Base-by-base conservation (phyloP, 2,888 invertebrate genomes). In the Zaprionus obscuricornis region DNA sequence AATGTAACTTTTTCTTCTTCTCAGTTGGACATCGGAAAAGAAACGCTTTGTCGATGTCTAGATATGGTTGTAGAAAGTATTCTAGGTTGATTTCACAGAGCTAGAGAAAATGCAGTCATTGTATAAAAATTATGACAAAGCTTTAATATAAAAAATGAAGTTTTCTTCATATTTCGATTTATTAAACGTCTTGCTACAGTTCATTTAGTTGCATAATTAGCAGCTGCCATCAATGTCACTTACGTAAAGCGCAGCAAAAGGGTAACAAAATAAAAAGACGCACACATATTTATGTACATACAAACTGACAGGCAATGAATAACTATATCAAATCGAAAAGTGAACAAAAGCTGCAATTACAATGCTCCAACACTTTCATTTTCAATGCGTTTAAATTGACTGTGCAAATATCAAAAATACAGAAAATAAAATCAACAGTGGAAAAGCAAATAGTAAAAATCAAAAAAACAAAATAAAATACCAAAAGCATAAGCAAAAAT, bases 341-440 rank as follows among this genome's bases (percentile, higher is more conserved):
- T 57, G 52, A 81, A 66, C 70, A 74, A 72, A 55, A 40, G 51
- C 39, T 13, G 29, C 22, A 70, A 52, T 56, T 55, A 46, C 62
- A 67, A 40, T 39, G 56, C 50, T 65, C 42, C 58, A 58, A 72
- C 62, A 86, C 86, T 85, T 85, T 86, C 86, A 65, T 84, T 86
- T 86, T 62, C 64, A 73, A 59, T 71, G 68, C 75, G 62, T 57
- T 69, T 69, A 54, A 49, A 52, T 60, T 55, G 58, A 51, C 43
- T 43, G 42, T 56, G 64, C 64, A 64, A 64, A 67, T 54, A 45
- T 40, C 7, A 33, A 31, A 66, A 40, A 13, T 0, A 10, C 31
- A 13, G 10, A 46, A 37, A 22, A 31, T 22, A 24, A 49, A 52
- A 58, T 11, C 46, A 22, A 31, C n/a, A n/a, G n/a, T n/a, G n/a